Base-by-base conservation (phyloP, 2,888 invertebrate genomes). In the Helicoverpa assulta region DNA sequence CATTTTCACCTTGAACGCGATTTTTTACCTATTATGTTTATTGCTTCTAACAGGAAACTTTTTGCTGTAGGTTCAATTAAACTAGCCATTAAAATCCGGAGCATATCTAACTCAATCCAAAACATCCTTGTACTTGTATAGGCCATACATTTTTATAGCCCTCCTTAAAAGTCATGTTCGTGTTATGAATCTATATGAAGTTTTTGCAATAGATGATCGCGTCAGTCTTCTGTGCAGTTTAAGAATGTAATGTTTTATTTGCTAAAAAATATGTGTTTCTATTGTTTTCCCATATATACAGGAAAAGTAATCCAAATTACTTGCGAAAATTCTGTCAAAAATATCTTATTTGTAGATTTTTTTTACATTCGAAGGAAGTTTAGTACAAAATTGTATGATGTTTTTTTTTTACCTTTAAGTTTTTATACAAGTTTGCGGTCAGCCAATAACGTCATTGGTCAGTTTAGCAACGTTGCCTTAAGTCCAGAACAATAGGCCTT, bases 401-500 rank as follows among this genome's bases (percentile, higher is more conserved):
- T 26, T 26, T 26, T 21, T 21, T 21, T 26, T 26, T 26, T 2
- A 26, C 33, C 33, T 33, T 33, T 10, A 55, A 37, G 18, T 19
- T 18, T 63, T 1, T 2, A 43, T 55, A 43, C 10, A 10, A 8
- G 18, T 47, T 47, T 0, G 43, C 37, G 29, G 0, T n/a, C 18
- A 21, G 26, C 19, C 47, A 51, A 19, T 8, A 19, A 0, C 0
- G 16, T 2, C 8, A 3, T 8, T 6, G 16, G n/a, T 51, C 21
- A 52, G 67, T 76, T 80, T 72, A 75, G 59, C 51, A 74, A 71
- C 81, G 50, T 74, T 69, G 82, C 88, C 89, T 90, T 90, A 89
- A 89, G 68, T 58, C 12, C 33, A 61, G 47, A 82, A 86, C 85
- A 86, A 85, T 80, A 76, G 85, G 70, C 84, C 86, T 85, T 88